Conservation (phyloP, 2,888 invertebrate genomes). For the Balanococcus diminutus region DNA sequence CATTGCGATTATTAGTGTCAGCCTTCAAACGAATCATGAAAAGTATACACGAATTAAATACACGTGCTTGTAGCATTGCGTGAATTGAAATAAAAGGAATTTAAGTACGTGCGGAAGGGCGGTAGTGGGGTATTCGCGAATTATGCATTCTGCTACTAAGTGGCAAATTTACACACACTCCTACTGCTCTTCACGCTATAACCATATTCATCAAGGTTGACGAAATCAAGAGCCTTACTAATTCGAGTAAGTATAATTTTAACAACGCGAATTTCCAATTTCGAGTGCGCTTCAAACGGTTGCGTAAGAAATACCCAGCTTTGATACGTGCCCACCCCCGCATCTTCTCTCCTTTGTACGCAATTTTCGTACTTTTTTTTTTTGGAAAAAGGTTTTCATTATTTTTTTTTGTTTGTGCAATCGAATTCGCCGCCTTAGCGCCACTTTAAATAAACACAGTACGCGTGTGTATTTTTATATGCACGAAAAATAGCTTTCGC, state of each 20-base stretch:
- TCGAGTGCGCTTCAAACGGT: constrained; percentile 44
- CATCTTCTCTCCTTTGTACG: neutral
- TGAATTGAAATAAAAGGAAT: constrained; percentile 49
- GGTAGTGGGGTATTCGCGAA: constrained; percentile 49
- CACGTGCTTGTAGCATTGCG: constrained; percentile 53
- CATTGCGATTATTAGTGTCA: constrained; percentile 52
- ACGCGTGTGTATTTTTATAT: neutral
- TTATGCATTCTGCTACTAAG: constrained; percentile 53
- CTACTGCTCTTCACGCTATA: constrained; percentile 48
- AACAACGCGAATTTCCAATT: constrained; percentile 48
- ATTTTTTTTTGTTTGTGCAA: neutral
- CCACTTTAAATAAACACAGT: neutral
- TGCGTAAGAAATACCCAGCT: constrained; percentile 13
- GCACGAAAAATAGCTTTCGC: neutral
- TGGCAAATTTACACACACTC: constrained; percentile 50
- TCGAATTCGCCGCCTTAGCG: neutral
- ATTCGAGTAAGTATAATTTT: constrained; percentile 29
- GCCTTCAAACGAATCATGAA: constrained; percentile 54
- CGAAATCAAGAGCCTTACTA: constrained; percentile 48
- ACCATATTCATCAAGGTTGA: constrained; percentile 53
- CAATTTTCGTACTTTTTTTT: neutral
- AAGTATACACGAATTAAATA: constrained; percentile 50
- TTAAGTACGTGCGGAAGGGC: constrained; percentile 28
- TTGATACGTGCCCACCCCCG: neutral
- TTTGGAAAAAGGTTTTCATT: neutral